A percentile compares a stretch with the other conserved stretches of the same genome.
Evolutionary conservation across 2,113 vertebrate genomes (phyloP).

Genomic region (Oreochromis niloticus): DNA sequence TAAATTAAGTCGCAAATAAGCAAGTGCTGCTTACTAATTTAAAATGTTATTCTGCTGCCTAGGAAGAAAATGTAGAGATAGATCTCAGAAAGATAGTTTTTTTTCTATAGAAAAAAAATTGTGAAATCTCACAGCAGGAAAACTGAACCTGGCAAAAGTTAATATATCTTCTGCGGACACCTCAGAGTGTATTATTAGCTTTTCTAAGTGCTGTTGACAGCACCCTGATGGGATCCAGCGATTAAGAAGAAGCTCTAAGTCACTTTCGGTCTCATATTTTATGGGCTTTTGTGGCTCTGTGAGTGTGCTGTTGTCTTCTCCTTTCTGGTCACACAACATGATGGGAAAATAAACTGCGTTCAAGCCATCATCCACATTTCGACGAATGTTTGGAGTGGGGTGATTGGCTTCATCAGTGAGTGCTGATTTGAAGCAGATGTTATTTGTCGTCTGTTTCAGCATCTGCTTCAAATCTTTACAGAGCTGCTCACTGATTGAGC

Average conservation of each 20-base stretch:
- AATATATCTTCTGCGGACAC: not conserved
- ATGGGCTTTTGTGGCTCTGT: not conserved
- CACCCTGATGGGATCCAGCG: not conserved
- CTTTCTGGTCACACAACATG: not conserved
- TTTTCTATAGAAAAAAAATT: not conserved
- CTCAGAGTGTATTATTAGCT: not conserved
- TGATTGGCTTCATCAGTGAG: not conserved
- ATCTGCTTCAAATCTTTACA: not conserved
- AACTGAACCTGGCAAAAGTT: not conserved
- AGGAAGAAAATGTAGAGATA: not conserved
- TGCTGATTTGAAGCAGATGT: not conserved
- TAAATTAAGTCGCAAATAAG: not conserved
- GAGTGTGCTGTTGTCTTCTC: not conserved
- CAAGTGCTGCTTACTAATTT: not conserved
- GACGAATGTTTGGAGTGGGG: rapidly evolving
- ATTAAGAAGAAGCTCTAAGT: not conserved
- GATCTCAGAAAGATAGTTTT: not conserved
- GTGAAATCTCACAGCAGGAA: not conserved
- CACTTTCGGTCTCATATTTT: not conserved
- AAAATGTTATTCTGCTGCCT: not conserved
- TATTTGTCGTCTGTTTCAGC: not conserved
- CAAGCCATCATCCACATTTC: not conserved
- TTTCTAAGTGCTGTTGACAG: not conserved
- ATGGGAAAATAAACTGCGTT: not conserved
- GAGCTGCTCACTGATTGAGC: not conserved